These are phyloP conservation scores for Hiodon tergisus DNA, from an alignment of 2,113 vertebrate genomes.

Conservation along the genomic window DNA sequence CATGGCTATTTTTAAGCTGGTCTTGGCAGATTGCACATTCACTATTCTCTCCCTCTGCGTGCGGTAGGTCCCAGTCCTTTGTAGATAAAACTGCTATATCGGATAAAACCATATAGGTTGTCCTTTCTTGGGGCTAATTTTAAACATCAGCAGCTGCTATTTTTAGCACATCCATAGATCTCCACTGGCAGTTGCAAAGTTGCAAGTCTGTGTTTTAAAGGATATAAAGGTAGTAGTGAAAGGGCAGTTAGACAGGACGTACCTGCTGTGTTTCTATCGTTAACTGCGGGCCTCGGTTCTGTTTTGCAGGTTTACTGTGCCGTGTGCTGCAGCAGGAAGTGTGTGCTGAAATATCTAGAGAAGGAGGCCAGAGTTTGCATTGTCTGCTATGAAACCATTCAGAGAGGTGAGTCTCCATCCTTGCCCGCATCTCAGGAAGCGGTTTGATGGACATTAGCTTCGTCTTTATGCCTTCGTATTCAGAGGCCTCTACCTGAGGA, in stretches of 20 bases:
- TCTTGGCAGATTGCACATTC: neutral
- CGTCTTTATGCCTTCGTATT: neutral
- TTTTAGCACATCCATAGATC: slow-evolving; percentile 35
- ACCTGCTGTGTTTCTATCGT: neutral
- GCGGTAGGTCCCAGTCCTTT: neutral
- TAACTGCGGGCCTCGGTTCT: slow-evolving; percentile 13
- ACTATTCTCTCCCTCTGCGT: neutral
- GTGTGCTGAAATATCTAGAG: slow-evolving; percentile 85
- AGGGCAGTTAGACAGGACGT: slow-evolving; percentile 3
- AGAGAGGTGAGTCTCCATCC: slow-evolving; percentile 73
- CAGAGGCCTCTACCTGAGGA: neutral
- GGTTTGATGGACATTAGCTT: neutral
- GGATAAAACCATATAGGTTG: neutral
- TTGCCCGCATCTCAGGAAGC: neutral
- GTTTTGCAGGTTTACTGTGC: slow-evolving; percentile 83
- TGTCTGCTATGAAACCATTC: slow-evolving; percentile 78
- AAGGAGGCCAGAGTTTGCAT: slow-evolving; percentile 93
- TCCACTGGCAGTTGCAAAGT: slow-evolving; percentile 26
- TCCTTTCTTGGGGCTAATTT: slow-evolving; percentile 35
- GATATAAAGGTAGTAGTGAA: slow-evolving; percentile 36
- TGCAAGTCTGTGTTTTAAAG: slow-evolving; percentile 32
- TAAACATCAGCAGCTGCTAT: slow-evolving; percentile 49
- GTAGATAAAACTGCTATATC: slow-evolving; percentile 8
- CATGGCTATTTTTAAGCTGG: neutral
- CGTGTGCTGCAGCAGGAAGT: slow-evolving; percentile 84